Evolutionary conservation across 2,113 vertebrate genomes (phyloP).

Genomic region (Lasiurus borealis): DNA sequence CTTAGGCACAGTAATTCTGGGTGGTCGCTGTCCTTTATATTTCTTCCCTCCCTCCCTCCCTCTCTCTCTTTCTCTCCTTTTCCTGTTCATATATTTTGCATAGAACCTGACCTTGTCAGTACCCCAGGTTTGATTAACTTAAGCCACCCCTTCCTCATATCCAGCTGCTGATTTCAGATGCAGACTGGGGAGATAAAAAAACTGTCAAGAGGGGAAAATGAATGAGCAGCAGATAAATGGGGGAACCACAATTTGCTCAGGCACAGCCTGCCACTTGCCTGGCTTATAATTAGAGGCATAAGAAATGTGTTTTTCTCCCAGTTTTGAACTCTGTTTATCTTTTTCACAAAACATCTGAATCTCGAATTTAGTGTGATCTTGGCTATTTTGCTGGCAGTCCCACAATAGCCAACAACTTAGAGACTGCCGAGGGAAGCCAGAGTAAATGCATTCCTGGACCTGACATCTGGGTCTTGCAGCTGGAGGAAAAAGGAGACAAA

Average conservation of each 20-base stretch:
- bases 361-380: slow-evolving; percentile 73
- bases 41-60: neutral
- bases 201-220: slow-evolving; percentile 70
- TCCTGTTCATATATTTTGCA: slow-evolving; percentile 65
- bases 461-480: slow-evolving; percentile 89
- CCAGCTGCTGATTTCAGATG: slow-evolving; percentile 78
- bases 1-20: neutral
- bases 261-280: slow-evolving; percentile 44
- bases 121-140: slow-evolving; percentile 71
- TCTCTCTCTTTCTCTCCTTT: neutral
- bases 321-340: slow-evolving; percentile 66
- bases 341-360: slow-evolving; percentile 72
- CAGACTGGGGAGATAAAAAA: slow-evolving; percentile 66
- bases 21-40: slow-evolving; percentile 31
- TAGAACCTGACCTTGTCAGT: slow-evolving; percentile 53
- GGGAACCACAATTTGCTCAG: slow-evolving; percentile 68
- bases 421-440: slow-evolving; percentile 81
- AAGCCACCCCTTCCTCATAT: slow-evolving; percentile 65
- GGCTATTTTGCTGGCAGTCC: slow-evolving; percentile 73
- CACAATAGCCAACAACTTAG: slow-evolving; percentile 81
- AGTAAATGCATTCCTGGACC: slow-evolving; percentile 82
- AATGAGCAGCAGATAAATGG: slow-evolving; percentile 68
- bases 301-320: slow-evolving; percentile 67
- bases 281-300: slow-evolving; percentile 79
- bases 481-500: slow-evolving; percentile 86